Percentiles rank a stretch among this genome's conserved stretches.
Conservation (phyloP, 2,113 vertebrate genomes). For the Psittacula cyanocephala region DNA sequence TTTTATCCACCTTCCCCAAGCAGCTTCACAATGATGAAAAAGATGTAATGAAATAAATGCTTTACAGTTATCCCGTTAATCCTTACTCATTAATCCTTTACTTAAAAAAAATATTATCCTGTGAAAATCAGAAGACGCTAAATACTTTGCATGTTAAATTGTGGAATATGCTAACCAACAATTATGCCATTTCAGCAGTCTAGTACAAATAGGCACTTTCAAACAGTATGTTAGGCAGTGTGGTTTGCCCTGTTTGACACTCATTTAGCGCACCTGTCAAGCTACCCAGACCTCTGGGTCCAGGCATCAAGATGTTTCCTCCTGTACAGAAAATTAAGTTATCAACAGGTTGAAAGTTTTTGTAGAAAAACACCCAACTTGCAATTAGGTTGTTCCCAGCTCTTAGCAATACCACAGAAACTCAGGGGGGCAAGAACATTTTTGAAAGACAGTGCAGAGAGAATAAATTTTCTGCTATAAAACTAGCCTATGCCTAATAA, state of each 20-base stretch:
- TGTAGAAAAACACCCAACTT: not conserved
- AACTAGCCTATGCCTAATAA: not conserved
- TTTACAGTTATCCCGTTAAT: conserved; percentile 52
- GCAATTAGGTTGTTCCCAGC: not conserved
- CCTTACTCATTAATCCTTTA: not conserved
- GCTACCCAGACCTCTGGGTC: not conserved
- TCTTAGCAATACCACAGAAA: not conserved
- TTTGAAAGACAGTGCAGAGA: not conserved
- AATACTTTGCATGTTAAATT: conserved; percentile 30
- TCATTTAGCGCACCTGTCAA: not conserved
- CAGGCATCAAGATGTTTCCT: not conserved
- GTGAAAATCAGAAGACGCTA: not conserved
- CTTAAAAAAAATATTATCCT: not conserved
- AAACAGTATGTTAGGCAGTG: not conserved
- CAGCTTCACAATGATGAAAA: conserved; percentile 6
- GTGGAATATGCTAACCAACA: not conserved
- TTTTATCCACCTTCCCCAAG: not conserved
- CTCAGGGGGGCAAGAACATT: not conserved
- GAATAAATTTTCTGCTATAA: not conserved
- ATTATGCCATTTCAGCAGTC: not conserved
- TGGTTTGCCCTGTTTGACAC: not conserved
- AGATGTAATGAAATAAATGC: conserved; percentile 27
- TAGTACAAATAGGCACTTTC: not conserved
- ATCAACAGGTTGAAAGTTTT: not conserved
- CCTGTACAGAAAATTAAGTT: not conserved